These are phyloP conservation scores for Ellobium chinense DNA, from an alignment of 2,888 invertebrate species.

Conservation along the genomic window DNA sequence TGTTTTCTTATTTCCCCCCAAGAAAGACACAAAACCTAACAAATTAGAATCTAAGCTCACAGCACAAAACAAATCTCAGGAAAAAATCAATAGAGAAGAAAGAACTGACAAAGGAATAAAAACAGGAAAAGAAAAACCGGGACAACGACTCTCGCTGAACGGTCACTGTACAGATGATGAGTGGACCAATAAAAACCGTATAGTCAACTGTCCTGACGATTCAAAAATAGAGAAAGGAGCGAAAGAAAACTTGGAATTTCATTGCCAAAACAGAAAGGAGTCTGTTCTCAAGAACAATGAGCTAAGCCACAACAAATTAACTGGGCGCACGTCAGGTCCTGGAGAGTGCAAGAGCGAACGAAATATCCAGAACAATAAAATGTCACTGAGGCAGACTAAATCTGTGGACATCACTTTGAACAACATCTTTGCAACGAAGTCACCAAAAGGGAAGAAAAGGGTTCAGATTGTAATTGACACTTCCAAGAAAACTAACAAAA, in stretches of 20 bases:
- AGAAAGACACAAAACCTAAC: slow-evolving; percentile 17
- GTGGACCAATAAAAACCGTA: not conserved
- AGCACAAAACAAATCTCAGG: not conserved
- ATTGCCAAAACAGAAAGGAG: not conserved
- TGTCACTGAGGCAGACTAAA: not conserved
- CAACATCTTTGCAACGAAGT: not conserved
- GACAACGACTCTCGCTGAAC: not conserved
- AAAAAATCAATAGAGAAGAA: not conserved
- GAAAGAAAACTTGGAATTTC: not conserved
- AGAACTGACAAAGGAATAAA: no score
- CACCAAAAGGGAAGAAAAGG: not conserved
- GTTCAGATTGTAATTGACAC: not conserved
- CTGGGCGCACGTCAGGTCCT: not conserved
- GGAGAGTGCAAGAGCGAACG: not conserved
- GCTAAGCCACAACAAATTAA: not conserved
- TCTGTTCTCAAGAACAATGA: not conserved
- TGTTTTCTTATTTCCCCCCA: slow-evolving; percentile 62
- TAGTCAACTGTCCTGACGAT: not conserved
- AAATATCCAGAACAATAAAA: not conserved
- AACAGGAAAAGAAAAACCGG: not conserved
- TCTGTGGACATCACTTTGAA: not conserved
- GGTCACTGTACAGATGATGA: not conserved
- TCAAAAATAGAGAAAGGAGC: not conserved
- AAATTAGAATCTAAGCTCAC: not conserved
- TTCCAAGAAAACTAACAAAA: not conserved